phyloP scores from a whole-genome alignment of 2,888 invertebrate genomes.

The Drepanosiphum platanoidis region DNA sequence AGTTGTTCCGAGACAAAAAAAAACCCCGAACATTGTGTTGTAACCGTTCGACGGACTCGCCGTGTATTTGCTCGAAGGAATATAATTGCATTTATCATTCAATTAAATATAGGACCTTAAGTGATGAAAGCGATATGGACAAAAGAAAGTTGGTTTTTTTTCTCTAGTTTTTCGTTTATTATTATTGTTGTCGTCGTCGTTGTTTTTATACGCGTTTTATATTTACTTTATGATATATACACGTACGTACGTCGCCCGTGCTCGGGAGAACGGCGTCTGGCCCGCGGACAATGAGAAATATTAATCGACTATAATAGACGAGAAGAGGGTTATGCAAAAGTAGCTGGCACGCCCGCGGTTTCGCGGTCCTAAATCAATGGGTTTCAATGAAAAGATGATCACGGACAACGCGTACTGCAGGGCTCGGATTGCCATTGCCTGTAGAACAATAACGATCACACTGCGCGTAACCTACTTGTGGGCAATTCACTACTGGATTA shows the following conservation, averaged over 20 bases:
- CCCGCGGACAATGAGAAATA: conserved; percentile 15
- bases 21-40: not conserved
- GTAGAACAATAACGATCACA: conserved; percentile 19
- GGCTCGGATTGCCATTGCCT: conserved; percentile 15
- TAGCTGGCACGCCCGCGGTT: conserved; percentile 36
- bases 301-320: conserved; percentile 30
- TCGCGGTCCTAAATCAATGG: conserved; percentile 1
- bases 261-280: not conserved
- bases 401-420: conserved; percentile 13
- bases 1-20: conserved; percentile 21
- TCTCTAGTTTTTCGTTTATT: conserved; percentile 32
- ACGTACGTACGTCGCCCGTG: too few species aligned
- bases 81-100: not conserved
- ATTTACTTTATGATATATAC: too few species aligned
- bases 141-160: conserved; percentile 59
- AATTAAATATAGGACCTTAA: conserved; percentile 39
- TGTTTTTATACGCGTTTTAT: conserved; percentile 1
- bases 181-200: conserved; percentile 20
- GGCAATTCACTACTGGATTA: conserved; percentile 38
- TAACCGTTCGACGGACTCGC: conserved; percentile 2
- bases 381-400: conserved; percentile 45
- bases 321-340: conserved; percentile 47
- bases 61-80: conserved; percentile 11
- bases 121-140: conserved; percentile 55
- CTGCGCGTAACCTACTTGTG: conserved; percentile 35